These are phyloP conservation scores for Lycopodina hypogea DNA, from an alignment of 37 sponge, comb jelly and placozoan species.

Conservation along the genomic window DNA sequence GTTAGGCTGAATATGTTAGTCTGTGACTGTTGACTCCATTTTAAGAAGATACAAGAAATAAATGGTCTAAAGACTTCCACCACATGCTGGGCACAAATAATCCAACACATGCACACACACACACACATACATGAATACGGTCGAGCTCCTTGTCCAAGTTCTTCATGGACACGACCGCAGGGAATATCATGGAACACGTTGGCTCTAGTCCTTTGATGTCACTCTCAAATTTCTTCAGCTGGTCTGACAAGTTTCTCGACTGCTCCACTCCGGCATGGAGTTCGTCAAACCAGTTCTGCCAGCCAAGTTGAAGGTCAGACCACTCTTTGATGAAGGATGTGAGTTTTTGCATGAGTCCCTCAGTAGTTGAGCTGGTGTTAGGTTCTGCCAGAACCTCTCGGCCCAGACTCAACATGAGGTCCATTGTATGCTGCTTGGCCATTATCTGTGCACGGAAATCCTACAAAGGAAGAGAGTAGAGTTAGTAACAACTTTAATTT, in stretches of 20 bases:
- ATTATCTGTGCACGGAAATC: slow-evolving; percentile 32
- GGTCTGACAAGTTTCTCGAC: slow-evolving; percentile 40
- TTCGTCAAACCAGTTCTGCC: slow-evolving; percentile 82
- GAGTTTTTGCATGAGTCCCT: slow-evolving; percentile 47
- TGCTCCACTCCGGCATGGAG: slow-evolving; percentile 45
- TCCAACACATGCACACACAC: no score
- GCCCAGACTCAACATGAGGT: slow-evolving; percentile 59
- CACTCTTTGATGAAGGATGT: slow-evolving; percentile 59
- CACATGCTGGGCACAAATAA: no score
- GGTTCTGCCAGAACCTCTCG: slow-evolving; percentile 52
- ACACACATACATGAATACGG: slow-evolving; percentile 29
- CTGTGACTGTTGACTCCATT: no score
- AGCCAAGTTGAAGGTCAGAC: slow-evolving; percentile 66
- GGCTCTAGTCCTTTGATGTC: slow-evolving; percentile 20
- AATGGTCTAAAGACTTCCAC: no score
- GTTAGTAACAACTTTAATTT: neutral
- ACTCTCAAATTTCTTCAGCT: slow-evolving; percentile 25
- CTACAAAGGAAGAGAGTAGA: slow-evolving; percentile 15
- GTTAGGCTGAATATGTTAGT: no score
- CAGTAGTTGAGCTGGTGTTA: slow-evolving; percentile 48
- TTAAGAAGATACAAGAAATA: no score
- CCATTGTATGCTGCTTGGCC: slow-evolving; percentile 44
- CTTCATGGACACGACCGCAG: slow-evolving; percentile 38
- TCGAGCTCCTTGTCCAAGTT: slow-evolving; percentile 30
- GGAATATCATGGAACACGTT: slow-evolving; percentile 31